Conservation (phyloP, 2,888 invertebrate species). For the Mayetiola destructor region DNA sequence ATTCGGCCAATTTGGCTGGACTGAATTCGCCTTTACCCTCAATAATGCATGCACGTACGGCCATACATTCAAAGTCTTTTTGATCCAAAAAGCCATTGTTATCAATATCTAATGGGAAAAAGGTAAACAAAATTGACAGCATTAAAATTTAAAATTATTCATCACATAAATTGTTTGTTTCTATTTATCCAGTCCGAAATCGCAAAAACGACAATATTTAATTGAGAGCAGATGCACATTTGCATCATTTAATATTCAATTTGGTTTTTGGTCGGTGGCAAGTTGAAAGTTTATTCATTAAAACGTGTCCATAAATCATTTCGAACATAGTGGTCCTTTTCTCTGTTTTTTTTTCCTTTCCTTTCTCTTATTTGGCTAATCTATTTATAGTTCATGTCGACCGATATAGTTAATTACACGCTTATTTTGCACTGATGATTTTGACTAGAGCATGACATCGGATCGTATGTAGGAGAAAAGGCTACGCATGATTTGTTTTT, state of each 20-base stretch:
- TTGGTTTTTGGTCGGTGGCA: not conserved
- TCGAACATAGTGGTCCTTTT: too few relatives aligned
- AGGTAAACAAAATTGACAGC: too few relatives aligned
- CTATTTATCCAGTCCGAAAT: too few relatives aligned
- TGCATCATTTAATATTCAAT: too few relatives aligned
- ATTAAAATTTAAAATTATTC: too few relatives aligned
- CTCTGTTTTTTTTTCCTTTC: too few relatives aligned
- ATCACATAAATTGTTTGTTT: too few relatives aligned
- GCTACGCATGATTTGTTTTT: too few relatives aligned
- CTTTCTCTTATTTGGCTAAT: too few relatives aligned
- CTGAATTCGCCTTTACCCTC: conserved; percentile 74
- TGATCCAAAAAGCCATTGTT: conserved; percentile 71
- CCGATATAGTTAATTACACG: conserved; percentile 1
- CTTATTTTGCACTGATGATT: conserved; percentile 10
- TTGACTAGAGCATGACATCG: not conserved
- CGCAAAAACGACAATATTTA: too few relatives aligned
- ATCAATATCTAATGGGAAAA: conserved; percentile 59
- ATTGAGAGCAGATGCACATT: too few relatives aligned
- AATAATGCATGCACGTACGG: conserved; percentile 62
- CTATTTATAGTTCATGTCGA: too few relatives aligned
- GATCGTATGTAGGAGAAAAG: not conserved
- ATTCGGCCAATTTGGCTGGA: conserved; percentile 53
- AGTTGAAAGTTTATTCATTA: not conserved
- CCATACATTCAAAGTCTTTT: conserved; percentile 70
- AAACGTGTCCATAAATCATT: not conserved